Conservation (phyloP, 1,140 invertebrate species). For the Cyrtorhinus lividipennis region DNA sequence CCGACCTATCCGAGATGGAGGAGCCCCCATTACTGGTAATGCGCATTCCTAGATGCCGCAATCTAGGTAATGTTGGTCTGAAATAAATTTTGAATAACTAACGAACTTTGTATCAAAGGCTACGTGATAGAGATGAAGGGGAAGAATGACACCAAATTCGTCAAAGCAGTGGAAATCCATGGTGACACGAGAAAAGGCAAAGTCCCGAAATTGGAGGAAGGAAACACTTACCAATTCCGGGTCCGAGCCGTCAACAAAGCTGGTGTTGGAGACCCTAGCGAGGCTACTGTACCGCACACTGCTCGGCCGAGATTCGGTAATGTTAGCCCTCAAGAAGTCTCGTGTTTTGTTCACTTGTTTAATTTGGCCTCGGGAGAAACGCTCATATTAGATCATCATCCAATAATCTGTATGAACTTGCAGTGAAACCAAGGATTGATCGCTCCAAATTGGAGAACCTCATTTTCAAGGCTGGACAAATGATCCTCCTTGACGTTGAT, state of each 20-base stretch:
- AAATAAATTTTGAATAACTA: too few relatives aligned
- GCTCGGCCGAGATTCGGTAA: slow-evolving; percentile 83
- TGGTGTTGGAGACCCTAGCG: slow-evolving; percentile 85
- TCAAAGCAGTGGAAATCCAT: slow-evolving; percentile 58
- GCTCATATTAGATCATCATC: too few relatives aligned
- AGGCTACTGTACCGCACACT: slow-evolving; percentile 86
- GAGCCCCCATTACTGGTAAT: slow-evolving; percentile 70
- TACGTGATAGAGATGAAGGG: slow-evolving; percentile 84
- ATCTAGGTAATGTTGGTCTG: too few relatives aligned
- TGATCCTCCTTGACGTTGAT: slow-evolving; percentile 79
- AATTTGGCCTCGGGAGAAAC: too few relatives aligned
- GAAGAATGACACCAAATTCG: slow-evolving; percentile 47
- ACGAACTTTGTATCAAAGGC: too few relatives aligned
- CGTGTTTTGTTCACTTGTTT: too few relatives aligned
- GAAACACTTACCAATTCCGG: slow-evolving; percentile 90
- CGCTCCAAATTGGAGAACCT: slow-evolving; percentile 73
- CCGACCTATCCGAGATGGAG: slow-evolving; percentile 84
- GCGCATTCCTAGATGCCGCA: too few relatives aligned
- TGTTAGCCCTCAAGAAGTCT: neutral
- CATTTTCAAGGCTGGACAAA: slow-evolving; percentile 79
- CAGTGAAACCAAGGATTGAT: slow-evolving; percentile 86
- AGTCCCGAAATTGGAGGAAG: slow-evolving; percentile 80
- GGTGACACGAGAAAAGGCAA: slow-evolving; percentile 65
- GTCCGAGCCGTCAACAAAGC: slow-evolving; percentile 91
- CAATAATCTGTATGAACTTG: too few relatives aligned